A percentile compares a stretch with the other conserved stretches of the same genome.
Evolutionary conservation across 2,888 invertebrate species (phyloP).

Genomic region (Drosophila niveifrons): DNA sequence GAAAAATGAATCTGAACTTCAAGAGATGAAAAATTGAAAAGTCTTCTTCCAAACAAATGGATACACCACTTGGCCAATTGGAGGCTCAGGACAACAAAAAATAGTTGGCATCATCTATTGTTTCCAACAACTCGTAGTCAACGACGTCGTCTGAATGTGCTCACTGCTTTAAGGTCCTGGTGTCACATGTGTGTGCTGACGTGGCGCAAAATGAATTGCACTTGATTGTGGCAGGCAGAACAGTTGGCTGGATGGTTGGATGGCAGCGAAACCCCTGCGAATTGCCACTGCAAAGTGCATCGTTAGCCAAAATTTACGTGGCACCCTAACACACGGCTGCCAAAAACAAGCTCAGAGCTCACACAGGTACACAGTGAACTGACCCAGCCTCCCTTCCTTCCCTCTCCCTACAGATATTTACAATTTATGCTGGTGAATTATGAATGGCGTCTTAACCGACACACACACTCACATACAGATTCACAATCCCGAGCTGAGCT

Average conservation of each 20-base stretch:
- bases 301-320: conserved; percentile 78
- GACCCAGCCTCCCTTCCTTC: conserved; percentile 6
- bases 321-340: conserved; percentile 67
- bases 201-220: conserved; percentile 74
- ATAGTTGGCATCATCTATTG: conserved; percentile 60
- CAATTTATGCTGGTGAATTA: conserved; percentile 74
- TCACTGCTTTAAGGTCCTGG: conserved; percentile 30
- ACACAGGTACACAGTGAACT: conserved; percentile 20
- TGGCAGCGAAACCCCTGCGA: conserved; percentile 49
- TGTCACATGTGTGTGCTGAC: conserved; percentile 71
- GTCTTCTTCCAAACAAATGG: conserved; percentile 6
- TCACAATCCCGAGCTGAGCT: background rate
- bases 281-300: conserved; percentile 75
- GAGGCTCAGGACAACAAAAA: conserved; percentile 30
- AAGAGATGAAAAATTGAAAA: conserved; percentile 65
- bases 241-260: background rate
- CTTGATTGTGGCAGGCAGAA: conserved; percentile 72
- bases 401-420: conserved; percentile 20
- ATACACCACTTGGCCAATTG: conserved; percentile 36
- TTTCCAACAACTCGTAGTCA: conserved; percentile 30
- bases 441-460: conserved; percentile 66
- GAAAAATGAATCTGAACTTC: conserved; percentile 59
- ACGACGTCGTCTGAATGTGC: conserved; percentile 11
- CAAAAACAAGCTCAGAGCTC: conserved; percentile 63
- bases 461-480: conserved; percentile 7